Percentiles rank a stretch among this genome's conserved stretches.
Conservation (phyloP, 2,888 invertebrate genomes). For the Ellobium chinense region DNA sequence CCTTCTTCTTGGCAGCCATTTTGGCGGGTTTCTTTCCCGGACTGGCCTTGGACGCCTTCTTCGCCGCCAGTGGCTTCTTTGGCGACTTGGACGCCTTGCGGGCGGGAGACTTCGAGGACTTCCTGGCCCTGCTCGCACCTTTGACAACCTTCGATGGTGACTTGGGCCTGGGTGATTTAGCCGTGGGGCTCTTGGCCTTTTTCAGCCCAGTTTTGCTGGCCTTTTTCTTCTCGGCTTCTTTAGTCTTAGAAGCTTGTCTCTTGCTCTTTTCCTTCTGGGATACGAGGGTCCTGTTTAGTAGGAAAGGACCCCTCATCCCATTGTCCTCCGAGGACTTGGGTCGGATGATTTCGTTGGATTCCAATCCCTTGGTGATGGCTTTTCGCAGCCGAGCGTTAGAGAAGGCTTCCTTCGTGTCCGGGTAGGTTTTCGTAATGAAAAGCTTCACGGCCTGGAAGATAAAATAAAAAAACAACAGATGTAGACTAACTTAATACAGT, state of each 20-base stretch:
- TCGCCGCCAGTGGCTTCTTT: not conserved
- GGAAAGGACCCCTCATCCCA: slow-evolving; percentile 38
- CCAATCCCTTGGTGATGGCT: slow-evolving; percentile 60
- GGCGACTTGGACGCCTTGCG: not conserved
- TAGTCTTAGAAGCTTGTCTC: not conserved
- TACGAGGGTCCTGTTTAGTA: slow-evolving; percentile 26
- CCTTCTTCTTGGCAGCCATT: not conserved
- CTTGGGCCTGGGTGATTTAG: not conserved
- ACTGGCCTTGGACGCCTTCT: not conserved
- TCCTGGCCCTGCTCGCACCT: not conserved
- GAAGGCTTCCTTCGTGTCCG: slow-evolving; percentile 26
- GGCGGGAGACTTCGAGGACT: not conserved
- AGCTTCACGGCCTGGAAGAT: slow-evolving; percentile 20
- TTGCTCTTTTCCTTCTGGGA: slow-evolving; percentile 19
- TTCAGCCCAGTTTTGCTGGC: not conserved
- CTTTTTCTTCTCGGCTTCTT: slow-evolving; percentile 14
- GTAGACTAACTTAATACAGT: too few relatives aligned
- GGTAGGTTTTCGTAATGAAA: slow-evolving; percentile 13
- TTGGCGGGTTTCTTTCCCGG: not conserved
- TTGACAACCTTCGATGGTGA: not conserved
- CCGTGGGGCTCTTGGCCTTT: not conserved
- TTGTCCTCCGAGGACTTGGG: slow-evolving; percentile 58
- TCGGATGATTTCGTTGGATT: slow-evolving; percentile 54
- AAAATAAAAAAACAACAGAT: too few relatives aligned
- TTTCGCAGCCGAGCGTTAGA: slow-evolving; percentile 55